Evolutionary conservation across 2,888 invertebrate genomes (phyloP).

Genomic region (Plagodis dolabraria): DNA sequence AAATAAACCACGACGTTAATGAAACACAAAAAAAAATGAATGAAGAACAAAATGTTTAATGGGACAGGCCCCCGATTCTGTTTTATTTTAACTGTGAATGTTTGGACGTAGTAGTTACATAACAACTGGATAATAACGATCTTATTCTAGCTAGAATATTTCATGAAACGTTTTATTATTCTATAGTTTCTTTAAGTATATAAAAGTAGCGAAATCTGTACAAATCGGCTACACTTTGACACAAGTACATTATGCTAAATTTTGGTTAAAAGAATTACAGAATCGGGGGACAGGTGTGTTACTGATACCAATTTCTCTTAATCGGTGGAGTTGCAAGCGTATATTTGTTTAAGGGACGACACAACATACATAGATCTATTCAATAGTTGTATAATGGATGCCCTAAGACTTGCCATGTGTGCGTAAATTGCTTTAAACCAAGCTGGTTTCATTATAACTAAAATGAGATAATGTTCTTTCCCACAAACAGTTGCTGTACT

Average conservation of each 20-base stretch:
- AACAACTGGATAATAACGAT: conserved; percentile 19
- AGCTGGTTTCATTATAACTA: too few species aligned
- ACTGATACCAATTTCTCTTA: conserved; percentile 52
- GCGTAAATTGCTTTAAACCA: conserved; percentile 19
- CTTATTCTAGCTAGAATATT: conserved; percentile 18
- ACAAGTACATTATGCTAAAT: conserved; percentile 11
- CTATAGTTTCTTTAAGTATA: too few species aligned
- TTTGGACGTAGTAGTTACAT: conserved; percentile 27
- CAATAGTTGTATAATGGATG: conserved; percentile 29
- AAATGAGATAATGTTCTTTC: too few species aligned
- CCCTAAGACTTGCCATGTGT: conserved; percentile 24
- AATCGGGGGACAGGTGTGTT: conserved; percentile 63
- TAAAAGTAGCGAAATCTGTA: conserved; percentile 25
- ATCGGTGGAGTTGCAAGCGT: conserved; percentile 64
- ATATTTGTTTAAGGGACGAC: conserved; percentile 70
- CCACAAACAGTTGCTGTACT: conserved; percentile 3
- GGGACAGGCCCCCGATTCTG: conserved; percentile 44
- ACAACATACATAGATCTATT: conserved; percentile 65
- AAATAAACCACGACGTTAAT: conserved; percentile 62
- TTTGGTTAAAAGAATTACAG: conserved; percentile 32
- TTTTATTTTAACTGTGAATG: conserved; percentile 24
- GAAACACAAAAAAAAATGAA: conserved; percentile 56
- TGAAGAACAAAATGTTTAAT: conserved; percentile 53
- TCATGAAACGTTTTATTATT: conserved; percentile 13
- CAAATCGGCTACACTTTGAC: conserved; percentile 13